These are phyloP conservation scores for Yoshiicerus persimilis DNA, from an alignment of 1,140 invertebrate genomes.

Conservation along the genomic window DNA sequence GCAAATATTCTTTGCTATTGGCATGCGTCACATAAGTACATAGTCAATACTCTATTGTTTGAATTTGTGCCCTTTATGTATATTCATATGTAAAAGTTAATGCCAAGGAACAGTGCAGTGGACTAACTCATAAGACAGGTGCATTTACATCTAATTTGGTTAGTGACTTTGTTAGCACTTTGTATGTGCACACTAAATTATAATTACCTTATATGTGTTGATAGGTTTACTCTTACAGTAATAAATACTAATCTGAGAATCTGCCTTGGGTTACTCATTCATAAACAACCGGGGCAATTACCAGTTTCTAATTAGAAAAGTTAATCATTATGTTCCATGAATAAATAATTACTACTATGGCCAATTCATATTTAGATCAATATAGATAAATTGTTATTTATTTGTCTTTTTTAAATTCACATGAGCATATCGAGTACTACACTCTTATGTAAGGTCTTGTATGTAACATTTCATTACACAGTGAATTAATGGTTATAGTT, in stretches of 20 bases:
- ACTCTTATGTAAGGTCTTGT: not conserved
- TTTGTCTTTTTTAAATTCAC: not conserved
- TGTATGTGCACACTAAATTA: not conserved
- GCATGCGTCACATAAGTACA: not conserved
- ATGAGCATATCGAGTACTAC: not conserved
- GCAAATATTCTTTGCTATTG: not conserved
- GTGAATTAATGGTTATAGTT: too few species aligned
- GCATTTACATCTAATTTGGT: not conserved
- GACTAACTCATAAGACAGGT: not conserved
- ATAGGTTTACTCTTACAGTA: too few species aligned
- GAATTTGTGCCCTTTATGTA: not conserved
- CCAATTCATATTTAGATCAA: not conserved
- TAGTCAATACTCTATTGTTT: not conserved
- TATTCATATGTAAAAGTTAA: not conserved
- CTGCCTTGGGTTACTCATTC: not conserved
- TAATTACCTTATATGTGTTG: too few species aligned
- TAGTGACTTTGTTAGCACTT: not conserved
- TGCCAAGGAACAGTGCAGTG: not conserved
- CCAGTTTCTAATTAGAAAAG: not conserved
- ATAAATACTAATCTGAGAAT: not conserved
- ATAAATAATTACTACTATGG: not conserved
- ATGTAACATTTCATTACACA: too few species aligned
- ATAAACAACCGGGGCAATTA: not conserved
- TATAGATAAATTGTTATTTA: too few species aligned
- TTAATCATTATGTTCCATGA: too few species aligned